Conservation (phyloP, 1,140 invertebrate species). For the Sitobion miscanthi region DNA sequence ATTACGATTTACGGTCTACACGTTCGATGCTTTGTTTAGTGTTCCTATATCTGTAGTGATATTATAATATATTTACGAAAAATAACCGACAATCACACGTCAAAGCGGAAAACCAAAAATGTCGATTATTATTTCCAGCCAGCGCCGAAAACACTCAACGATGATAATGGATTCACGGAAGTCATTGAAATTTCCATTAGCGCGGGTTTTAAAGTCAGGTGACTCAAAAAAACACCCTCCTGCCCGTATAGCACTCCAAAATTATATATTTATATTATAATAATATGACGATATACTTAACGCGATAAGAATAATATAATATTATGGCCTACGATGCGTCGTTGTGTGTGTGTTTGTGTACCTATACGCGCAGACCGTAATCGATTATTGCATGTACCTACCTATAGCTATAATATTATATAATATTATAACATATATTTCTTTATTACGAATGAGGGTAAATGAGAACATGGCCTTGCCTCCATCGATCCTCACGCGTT, state of each 20-base stretch:
- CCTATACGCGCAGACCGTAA: neutral
- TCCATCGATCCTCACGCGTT: constrained; percentile 23
- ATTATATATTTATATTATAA: neutral
- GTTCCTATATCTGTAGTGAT: neutral
- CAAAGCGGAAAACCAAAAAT: neutral
- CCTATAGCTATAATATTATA: neutral
- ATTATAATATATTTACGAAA: neutral
- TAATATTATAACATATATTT: neutral
- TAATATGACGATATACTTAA: neutral
- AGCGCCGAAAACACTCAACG: neutral
- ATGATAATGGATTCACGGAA: neutral
- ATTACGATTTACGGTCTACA: neutral
- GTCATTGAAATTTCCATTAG: neutral
- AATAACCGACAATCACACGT: neutral
- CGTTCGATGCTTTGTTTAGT: neutral
- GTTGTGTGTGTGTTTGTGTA: neutral
- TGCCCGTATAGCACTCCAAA: neutral
- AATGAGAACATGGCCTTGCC: constrained; percentile 31
- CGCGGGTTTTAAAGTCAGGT: neutral
- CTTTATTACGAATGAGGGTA: constrained; percentile 31
- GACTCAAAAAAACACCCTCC: neutral
- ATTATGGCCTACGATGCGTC: neutral
- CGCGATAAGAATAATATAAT: neutral
- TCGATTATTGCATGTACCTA: neutral
- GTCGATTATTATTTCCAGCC: neutral